These are phyloP conservation scores for Melipona beecheii DNA, from an alignment of 2,888 invertebrate species.

Conservation along the genomic window DNA sequence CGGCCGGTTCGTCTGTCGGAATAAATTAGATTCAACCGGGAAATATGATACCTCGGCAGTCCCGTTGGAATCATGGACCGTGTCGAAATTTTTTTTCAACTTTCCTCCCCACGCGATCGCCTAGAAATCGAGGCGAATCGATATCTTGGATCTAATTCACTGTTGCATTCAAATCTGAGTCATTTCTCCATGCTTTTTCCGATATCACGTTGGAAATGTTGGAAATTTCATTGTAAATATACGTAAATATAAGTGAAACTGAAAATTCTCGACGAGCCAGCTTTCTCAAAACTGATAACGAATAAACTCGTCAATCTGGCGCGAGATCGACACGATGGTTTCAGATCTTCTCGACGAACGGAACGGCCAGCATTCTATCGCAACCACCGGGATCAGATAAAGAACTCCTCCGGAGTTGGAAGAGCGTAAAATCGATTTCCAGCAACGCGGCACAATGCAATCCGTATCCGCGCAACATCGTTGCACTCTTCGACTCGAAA, in stretches of 20 bases:
- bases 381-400: neutral
- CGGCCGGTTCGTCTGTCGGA: constrained; percentile 46
- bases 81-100: constrained; percentile 34
- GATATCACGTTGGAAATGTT: too few relatives aligned
- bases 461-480: neutral
- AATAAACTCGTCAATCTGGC: neutral
- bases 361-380: neutral
- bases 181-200: neutral
- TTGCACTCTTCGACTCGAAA: neutral
- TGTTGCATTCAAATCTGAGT: neutral
- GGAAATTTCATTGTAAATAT: too few relatives aligned
- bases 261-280: neutral
- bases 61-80: constrained; percentile 1
- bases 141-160: constrained; percentile 3
- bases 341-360: neutral
- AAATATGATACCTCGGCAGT: constrained; percentile 41
- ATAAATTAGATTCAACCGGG: constrained; percentile 64
- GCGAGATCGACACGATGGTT: neutral
- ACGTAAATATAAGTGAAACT: too few relatives aligned
- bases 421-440: constrained; percentile 22
- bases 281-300: too few relatives aligned
- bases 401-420: neutral
- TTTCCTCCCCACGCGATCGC: constrained; percentile 3
- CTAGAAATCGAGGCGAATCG: neutral
- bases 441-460: constrained; percentile 8